Base-by-base conservation (phyloP, 2,888 invertebrate genomes). In the Lysandra coridon region DNA sequence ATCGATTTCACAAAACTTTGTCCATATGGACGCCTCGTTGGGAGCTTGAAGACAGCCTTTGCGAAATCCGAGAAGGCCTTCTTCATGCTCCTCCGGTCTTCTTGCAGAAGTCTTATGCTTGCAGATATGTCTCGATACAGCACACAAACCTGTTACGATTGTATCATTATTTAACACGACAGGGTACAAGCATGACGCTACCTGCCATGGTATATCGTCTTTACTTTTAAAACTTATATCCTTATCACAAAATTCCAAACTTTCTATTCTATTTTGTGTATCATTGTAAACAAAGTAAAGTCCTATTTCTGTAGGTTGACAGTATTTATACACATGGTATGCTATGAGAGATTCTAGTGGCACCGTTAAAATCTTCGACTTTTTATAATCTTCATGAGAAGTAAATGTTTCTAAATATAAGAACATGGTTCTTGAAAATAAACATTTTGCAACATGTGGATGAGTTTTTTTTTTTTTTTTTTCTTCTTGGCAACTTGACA, bases 1-100 rank as follows among this genome's bases (percentile, higher is more conserved):
- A 87, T 98, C 97, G 4, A 97, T 95, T 94, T 99, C 99, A 94
- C 99, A 99, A 88, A 98, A 98, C 85, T 97, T 97, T 0, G 98
- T 99, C 98, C 98, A 98, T 64, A 97, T 95, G 10, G 98, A 98
- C 10, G 96, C 95, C 91, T 98, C 98, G 44, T 98, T 97, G 79
- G 98, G 98, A 1, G 98, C 97, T 85, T 97, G 95, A 17, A 98
- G 92, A 86, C 98, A 98, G 79, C 97, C 96, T 81, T 96, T 96
- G 81, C 98, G 96, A 86, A 98, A 98, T 1, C 98, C 98, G 17
- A 98, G 92, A 73, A 98, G 89, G 33, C 94, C 91, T 78, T 94
- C 92, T 74, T 92, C 92, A 78, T 92, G 91, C 83, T 92, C 93
- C 37, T 86, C 83, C 2, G 80, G 14, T 69, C 86, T 84, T 6